phyloP scores from a whole-genome alignment of 2,797 vertebrate species.

The Brachyrhaphis roseni region DNA sequence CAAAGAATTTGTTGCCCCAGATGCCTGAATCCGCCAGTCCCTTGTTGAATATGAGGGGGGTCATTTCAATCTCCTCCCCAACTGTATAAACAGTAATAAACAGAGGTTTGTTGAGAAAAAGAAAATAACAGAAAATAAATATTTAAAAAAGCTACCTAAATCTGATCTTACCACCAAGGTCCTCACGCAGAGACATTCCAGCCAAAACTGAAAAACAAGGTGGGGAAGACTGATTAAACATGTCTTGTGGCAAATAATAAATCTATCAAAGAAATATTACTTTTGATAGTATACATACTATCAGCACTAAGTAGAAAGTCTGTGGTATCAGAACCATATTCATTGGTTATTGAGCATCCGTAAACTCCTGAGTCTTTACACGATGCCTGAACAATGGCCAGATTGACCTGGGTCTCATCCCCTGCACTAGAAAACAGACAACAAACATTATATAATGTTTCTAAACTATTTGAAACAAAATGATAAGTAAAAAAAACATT shows the following conservation, averaged over 20 bases:
- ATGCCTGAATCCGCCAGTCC: constrained; percentile 89
- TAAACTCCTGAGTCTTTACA: constrained; percentile 88
- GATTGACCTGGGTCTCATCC: constrained; percentile 88
- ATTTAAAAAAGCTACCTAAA: constrained; percentile 4
- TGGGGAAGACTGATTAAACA: constrained; percentile 16
- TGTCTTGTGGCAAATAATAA: background rate
- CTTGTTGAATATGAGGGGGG: constrained; percentile 90
- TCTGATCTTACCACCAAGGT: constrained; percentile 86
- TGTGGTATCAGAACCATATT: constrained; percentile 87
- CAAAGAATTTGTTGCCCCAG: constrained; percentile 94
- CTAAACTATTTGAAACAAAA: background rate
- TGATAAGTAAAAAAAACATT: background rate
- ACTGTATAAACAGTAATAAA: constrained; percentile 71
- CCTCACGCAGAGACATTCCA: constrained; percentile 85
- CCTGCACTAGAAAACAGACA: constrained; percentile 81
- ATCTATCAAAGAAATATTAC: background rate
- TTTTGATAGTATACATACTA: constrained; percentile 70
- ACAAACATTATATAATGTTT: background rate
- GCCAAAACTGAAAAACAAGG: constrained; percentile 81
- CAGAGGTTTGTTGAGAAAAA: background rate
- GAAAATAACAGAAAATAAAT: background rate
- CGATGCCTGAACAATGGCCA: constrained; percentile 89
- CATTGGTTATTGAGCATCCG: constrained; percentile 87
- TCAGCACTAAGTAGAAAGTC: constrained; percentile 89
- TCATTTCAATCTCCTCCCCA: constrained; percentile 98